Base-by-base conservation (phyloP, 30 jellyfish, hydroid and myxozoan genomes). In the Nemopilema nomurai region DNA sequence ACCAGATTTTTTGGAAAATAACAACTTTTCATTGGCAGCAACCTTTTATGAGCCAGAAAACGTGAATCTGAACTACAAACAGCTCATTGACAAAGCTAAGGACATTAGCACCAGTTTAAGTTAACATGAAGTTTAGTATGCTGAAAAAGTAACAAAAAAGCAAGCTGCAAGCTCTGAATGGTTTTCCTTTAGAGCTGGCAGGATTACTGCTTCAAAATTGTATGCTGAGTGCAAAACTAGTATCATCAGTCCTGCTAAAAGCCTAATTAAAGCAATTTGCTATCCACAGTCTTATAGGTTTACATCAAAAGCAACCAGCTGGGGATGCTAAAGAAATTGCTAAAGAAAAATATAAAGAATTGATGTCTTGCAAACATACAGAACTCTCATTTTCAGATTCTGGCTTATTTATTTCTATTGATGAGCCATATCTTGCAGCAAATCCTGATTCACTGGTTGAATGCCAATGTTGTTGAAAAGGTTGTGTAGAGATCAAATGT, bases 261-360 rank as follows among this genome's bases (percentile, higher is more conserved):
- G 79, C 74, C 78, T 77, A 16, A 63, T 77, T 17, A 63, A 53
- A 57, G 74, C 31, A 41, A 57, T 77, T 20, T 77, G 87, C 41
- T 77, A 53, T 62, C 67, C 78, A 4, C 64, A 20, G 53, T n/a
- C 78, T 1, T 17, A 4, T 25, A 41, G 13, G 21, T 75, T 77
- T 77, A 17, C 87, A 26, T 52, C 87, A 6, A 19, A 57, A 57
- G 77, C 75, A 8, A 53, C 87, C 4, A 52, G 67, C 25, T 77
- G 87, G 87, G 87, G 87, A 53, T 21, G 63, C 28, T 57, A 69
- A 53, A 63, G 73, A 62, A 57, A 23, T 13, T 28, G 85, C 85
- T 28, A 9, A 23, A 28, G 82, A 71, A 28, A 23, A 31, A 17
- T 29, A 71, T 30, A 16, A 8, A 17, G 17, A 33, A 18, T 8